A percentile compares a stretch with the other conserved stretches of the same genome.
These are phyloP conservation scores for Carassius carassius DNA, from an alignment of 2,113 vertebrate species.

Conservation along the genomic window DNA sequence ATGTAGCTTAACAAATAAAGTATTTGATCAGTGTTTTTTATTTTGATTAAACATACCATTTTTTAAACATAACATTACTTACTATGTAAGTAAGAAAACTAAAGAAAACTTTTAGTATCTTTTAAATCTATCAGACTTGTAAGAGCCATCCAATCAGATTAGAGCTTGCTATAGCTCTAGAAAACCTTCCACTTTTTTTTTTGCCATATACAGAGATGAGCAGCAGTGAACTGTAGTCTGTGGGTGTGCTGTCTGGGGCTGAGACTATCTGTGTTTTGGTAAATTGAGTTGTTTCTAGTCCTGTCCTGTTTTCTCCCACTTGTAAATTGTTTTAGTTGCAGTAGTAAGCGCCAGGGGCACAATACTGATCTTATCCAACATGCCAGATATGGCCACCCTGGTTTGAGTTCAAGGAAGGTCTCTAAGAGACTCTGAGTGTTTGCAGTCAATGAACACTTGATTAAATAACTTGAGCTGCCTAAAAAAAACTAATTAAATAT, in stretches of 20 bases:
- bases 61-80: neutral
- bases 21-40: too few species aligned
- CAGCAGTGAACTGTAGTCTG: neutral
- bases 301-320: neutral
- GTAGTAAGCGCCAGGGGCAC: neutral
- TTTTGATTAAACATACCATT: neutral
- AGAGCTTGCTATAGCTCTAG: neutral
- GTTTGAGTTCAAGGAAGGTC: neutral
- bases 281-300: constrained; percentile 10
- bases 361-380: neutral
- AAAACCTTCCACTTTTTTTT: neutral
- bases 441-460: neutral
- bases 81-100: neutral
- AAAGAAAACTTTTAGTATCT: neutral
- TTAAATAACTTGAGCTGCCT: neutral
- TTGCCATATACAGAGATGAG: neutral
- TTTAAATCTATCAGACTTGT: neutral
- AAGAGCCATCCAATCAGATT: neutral
- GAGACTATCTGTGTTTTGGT: neutral
- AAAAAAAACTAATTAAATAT: too few species aligned
- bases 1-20: too few species aligned
- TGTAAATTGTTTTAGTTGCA: neutral
- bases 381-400: neutral
- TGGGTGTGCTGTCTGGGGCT: constrained; percentile 5
- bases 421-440: neutral